These are phyloP conservation scores for Alexandromys fortis DNA, from an alignment of 2,113 vertebrate genomes.

Conservation along the genomic window DNA sequence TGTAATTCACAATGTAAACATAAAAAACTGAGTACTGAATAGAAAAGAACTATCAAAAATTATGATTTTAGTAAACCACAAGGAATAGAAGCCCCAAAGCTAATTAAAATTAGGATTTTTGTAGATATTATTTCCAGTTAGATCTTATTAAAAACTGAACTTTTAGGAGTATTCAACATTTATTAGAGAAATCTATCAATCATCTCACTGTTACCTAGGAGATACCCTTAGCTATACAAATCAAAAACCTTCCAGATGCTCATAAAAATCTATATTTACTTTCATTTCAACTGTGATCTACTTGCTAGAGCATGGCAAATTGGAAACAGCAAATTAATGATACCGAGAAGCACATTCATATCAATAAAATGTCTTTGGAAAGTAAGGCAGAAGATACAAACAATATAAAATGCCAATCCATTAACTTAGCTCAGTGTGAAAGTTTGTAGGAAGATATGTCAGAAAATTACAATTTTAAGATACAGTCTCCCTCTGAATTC, in stretches of 20 bases:
- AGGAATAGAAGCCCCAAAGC: neutral
- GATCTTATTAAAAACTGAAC: constrained; percentile 4
- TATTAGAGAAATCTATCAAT: neutral
- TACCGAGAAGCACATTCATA: neutral
- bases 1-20: neutral
- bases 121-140: neutral
- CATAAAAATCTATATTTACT: neutral
- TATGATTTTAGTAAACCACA: constrained; percentile 32
- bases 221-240: neutral
- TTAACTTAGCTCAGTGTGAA: neutral
- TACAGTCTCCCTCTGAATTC: neutral
- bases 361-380: neutral
- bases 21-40: neutral
- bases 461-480: neutral
- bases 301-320: neutral
- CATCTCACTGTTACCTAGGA: neutral
- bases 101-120: neutral
- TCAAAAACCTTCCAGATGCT: neutral
- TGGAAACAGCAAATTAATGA: neutral
- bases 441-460: neutral
- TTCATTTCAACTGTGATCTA: neutral
- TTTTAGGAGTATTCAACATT: neutral
- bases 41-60: neutral
- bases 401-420: neutral
- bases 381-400: neutral